Evolutionary conservation across 2,113 vertebrate genomes (phyloP).

Genomic region (Eulacestoma nigropectus): DNA sequence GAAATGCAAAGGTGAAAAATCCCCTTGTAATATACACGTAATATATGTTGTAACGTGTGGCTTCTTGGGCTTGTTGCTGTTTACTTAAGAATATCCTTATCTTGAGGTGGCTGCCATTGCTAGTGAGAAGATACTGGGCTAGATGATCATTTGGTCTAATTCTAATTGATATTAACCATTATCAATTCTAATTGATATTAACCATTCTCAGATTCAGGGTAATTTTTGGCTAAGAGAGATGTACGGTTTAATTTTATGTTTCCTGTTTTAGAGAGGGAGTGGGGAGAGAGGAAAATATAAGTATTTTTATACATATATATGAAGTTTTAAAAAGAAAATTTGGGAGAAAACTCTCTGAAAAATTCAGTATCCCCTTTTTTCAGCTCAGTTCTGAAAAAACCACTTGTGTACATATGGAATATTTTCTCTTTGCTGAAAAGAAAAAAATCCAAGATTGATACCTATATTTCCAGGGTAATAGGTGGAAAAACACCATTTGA

Average conservation of each 20-base stretch:
- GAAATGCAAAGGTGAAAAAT: not conserved
- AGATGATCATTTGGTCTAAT: not conserved
- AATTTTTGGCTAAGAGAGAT: not conserved
- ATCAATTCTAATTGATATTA: not conserved
- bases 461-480: not conserved
- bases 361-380: not conserved
- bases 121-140: not conserved
- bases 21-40: not conserved
- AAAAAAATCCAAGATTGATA: not conserved
- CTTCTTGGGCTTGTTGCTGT: not conserved
- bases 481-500: not conserved
- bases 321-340: not conserved
- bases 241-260: not conserved
- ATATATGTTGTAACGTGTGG: rapidly evolving
- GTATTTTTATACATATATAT: not conserved
- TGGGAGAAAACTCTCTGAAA: not conserved
- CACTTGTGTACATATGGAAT: not conserved
- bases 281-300: not conserved
- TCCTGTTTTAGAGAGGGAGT: not conserved
- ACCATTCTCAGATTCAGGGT: not conserved
- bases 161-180: not conserved
- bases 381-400: not conserved
- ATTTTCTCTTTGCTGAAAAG: not conserved
- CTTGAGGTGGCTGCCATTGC: not conserved
- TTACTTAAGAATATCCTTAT: not conserved